phyloP scores from a whole-genome alignment of 2,113 vertebrate genomes.

The Galbula dea region DNA sequence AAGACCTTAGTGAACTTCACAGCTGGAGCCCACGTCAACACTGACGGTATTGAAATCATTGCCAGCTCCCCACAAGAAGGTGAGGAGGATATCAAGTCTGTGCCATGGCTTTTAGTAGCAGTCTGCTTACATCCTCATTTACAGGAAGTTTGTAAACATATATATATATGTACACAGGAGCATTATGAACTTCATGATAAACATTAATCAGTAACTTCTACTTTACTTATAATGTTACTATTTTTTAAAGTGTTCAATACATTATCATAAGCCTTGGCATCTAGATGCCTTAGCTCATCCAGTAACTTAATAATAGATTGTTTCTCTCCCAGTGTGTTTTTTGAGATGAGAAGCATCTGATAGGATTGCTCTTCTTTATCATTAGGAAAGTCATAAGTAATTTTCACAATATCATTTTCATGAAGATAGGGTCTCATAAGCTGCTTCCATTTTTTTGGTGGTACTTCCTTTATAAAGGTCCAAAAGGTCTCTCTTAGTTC shows the following conservation, averaged over 20 bases:
- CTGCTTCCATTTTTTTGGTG: background rate
- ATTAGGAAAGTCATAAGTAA: background rate
- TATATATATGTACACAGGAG: background rate
- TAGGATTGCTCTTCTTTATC: background rate
- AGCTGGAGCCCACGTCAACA: background rate
- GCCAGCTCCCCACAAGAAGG: background rate
- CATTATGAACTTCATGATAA: background rate
- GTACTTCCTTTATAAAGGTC: background rate
- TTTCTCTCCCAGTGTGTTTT: background rate
- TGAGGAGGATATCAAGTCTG: background rate
- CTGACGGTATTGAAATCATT: accelerated
- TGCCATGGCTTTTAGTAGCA: background rate
- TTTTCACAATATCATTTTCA: background rate
- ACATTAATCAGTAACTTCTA: background rate
- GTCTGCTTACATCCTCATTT: background rate
- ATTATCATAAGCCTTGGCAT: background rate
- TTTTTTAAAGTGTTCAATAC: background rate
- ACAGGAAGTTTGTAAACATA: background rate
- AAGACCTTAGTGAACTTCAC: background rate
- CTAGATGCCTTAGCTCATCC: background rate
- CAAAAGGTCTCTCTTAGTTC: background rate
- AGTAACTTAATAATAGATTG: background rate
- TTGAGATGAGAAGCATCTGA: background rate
- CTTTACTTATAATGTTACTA: background rate
- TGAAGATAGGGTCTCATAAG: background rate